Evolutionary conservation across 2,888 invertebrate species (phyloP), one percentile per base, ranked within the genome.

Genomic region (Thera britannica): DNA sequence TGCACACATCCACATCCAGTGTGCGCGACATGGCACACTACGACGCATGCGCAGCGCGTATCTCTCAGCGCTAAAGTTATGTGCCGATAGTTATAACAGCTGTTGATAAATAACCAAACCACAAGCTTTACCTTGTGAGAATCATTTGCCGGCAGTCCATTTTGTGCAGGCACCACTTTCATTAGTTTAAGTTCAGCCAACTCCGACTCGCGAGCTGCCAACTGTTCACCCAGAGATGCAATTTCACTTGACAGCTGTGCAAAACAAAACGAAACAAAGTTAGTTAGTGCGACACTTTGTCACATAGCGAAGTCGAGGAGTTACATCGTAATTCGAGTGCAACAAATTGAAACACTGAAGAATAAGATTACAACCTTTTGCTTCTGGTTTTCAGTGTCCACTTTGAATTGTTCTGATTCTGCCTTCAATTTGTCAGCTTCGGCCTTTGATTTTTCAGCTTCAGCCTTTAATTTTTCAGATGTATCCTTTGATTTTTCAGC

Each of bases 371-470:
- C 60, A 68, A 91, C 92, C 86, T 90, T 89, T 80, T 82, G 83
- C 54, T 92, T 90, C 68, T 94, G 88, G 78, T 92, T 93, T 58
- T 95, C 94, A 9, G 90, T 83, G 62, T 95, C 94, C 48, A 95
- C 7, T 34, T 57, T 62, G 38, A 36, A 46, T 78, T 92, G 93
- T 58, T 95, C 94, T 9, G 90, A 83, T 9, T 46, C 52, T 23
- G 23, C 23, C 23, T 23, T 23, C 23, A 23, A 23, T 23, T 23
- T 23, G 23, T 23, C 23, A 23, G 34, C 35, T 12, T 56, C 41
- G 12, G 41, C 12, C 57, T 41, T 57, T 9, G 8, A 8, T 63
- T 95, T 63, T 36, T 94, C 93, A 52, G 85, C 73, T 6, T 63
- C 63, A 35, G 8, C 49, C 12, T 59, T 62, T n/a, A 23, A 34